Evolutionary conservation across 2,888 invertebrate genomes (phyloP).

Genomic region (Teleiodes luculella): DNA sequence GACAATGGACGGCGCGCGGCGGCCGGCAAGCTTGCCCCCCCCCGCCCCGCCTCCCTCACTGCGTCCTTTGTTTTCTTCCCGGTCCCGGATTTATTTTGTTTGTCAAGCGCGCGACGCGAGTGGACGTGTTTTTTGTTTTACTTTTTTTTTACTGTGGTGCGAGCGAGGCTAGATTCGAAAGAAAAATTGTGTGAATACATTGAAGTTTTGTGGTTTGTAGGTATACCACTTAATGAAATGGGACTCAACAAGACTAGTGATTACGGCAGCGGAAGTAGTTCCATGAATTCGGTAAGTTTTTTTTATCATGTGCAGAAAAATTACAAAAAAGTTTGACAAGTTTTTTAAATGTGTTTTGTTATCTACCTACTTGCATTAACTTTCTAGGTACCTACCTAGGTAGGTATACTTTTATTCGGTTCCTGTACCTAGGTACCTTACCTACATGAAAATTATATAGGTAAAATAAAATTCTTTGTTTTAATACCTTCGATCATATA

Average conservation of each 20-base stretch:
- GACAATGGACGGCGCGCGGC: no score
- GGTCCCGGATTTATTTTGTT: background rate
- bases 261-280: conserved; percentile 49
- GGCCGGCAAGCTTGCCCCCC: no score
- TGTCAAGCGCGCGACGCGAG: background rate
- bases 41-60: no score
- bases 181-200: no score
- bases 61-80: background rate
- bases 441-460: background rate
- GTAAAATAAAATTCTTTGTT: background rate
- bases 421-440: background rate
- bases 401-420: no score
- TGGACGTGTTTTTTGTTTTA: background rate
- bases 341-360: background rate
- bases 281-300: conserved; percentile 46
- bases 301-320: background rate
- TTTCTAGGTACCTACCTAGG: background rate
- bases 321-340: background rate
- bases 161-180: no score
- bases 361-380: background rate
- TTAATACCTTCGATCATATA: no score
- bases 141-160: no score
- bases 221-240: no score
- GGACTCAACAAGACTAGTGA: conserved; percentile 33
- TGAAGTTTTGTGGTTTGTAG: no score